Evolutionary conservation across 2,113 vertebrate species (phyloP).

Genomic region (Aleadryas rufinucha): DNA sequence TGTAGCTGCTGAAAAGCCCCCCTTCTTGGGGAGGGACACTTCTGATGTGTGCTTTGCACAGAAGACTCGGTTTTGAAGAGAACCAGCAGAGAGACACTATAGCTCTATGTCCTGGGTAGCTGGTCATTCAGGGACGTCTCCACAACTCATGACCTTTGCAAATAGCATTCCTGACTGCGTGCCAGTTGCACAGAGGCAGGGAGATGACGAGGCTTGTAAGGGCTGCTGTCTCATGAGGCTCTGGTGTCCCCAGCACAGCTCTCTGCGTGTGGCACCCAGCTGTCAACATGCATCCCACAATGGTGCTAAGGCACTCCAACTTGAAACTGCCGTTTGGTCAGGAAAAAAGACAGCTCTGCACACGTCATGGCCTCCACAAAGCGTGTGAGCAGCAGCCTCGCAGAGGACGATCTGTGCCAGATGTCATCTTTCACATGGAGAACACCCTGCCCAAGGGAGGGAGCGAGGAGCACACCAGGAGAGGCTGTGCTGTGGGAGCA

Average conservation of each 20-base stretch:
- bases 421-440: background rate
- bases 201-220: background rate
- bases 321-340: background rate
- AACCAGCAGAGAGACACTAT: background rate
- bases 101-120: background rate
- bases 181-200: background rate
- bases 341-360: background rate
- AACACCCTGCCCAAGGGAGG: background rate
- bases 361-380: accelerated
- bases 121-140: background rate
- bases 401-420: background rate
- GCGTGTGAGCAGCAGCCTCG: background rate
- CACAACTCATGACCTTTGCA: background rate
- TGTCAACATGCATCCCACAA: accelerated
- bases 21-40: background rate
- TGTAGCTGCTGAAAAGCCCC: background rate
- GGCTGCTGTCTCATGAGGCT: background rate
- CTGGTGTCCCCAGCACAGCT: background rate
- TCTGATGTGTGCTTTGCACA: background rate
- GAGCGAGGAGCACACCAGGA: background rate
- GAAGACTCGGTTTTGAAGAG: background rate
- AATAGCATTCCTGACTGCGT: background rate
- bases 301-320: background rate
- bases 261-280: background rate
- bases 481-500: background rate